A percentile compares a stretch with the other conserved stretches of the same genome.
These are phyloP conservation scores for Tolmerus cingulatus DNA, from an alignment of 2,888 invertebrate species.

Conservation along the genomic window DNA sequence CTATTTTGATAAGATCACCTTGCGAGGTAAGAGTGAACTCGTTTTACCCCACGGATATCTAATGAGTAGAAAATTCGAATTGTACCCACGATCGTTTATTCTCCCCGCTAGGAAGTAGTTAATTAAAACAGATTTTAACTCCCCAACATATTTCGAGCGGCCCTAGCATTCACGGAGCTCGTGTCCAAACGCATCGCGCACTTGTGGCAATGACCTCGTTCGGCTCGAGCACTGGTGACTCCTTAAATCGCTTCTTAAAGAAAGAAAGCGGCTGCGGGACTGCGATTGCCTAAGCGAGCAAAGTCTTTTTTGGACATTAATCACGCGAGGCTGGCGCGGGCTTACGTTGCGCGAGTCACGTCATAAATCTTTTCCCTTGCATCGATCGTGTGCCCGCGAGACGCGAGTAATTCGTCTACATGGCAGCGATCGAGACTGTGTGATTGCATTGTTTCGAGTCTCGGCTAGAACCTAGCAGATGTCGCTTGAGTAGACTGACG, in stretches of 20 bases:
- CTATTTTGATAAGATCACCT: background rate
- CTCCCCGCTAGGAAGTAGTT: background rate
- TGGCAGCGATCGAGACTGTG: background rate
- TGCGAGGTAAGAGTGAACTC: background rate
- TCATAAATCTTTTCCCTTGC: conserved; percentile 3
- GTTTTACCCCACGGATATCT: background rate
- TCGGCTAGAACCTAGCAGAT: background rate
- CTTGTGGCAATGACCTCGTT: background rate
- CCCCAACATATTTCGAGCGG: background rate
- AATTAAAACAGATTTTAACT: background rate
- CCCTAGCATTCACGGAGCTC: background rate
- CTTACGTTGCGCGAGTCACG: conserved; percentile 11
- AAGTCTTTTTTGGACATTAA: background rate
- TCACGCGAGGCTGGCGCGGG: background rate
- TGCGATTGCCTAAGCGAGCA: background rate
- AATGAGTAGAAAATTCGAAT: background rate
- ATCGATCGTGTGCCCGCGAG: background rate
- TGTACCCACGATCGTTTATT: background rate
- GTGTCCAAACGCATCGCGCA: background rate
- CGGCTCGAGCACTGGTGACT: background rate
- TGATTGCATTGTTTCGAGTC: background rate
- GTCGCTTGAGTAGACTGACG: background rate
- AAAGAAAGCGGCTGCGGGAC: background rate
- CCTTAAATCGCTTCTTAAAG: background rate
- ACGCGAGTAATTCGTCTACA: background rate